Conservation (phyloP, 2,113 vertebrate species). For the Suricata suricatta region DNA sequence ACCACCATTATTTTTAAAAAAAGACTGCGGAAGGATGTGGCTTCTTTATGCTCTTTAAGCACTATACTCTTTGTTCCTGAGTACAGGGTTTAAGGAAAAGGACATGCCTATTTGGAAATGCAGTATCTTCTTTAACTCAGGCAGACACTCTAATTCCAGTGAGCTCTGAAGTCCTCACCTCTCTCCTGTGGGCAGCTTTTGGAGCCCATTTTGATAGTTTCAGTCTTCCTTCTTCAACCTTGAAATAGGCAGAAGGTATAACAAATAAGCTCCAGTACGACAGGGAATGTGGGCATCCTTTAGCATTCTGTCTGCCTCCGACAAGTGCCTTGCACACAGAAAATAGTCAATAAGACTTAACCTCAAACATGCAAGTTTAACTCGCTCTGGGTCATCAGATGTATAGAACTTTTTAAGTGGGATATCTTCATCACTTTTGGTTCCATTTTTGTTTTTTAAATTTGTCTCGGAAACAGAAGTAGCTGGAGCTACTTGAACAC, state of each 20-base stretch:
- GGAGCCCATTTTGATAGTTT: neutral
- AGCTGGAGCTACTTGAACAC: neutral
- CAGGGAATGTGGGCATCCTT: neutral
- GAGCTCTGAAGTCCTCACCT: neutral
- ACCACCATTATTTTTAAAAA: neutral
- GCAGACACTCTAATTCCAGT: neutral
- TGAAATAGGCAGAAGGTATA: neutral
- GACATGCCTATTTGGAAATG: neutral
- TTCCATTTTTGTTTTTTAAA: slow-evolving; percentile 11
- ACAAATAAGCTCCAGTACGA: neutral
- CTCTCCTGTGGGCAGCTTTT: neutral
- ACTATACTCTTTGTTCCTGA: neutral
- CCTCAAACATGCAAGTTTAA: neutral
- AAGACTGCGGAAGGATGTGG: neutral
- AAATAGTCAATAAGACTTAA: neutral
- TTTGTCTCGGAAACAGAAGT: neutral
- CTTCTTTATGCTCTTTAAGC: neutral
- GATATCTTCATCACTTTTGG: neutral
- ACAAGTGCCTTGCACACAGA: neutral
- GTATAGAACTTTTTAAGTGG: neutral
- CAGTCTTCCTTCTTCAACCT: neutral
- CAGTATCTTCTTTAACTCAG: neutral
- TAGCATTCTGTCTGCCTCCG: neutral
- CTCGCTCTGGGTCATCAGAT: neutral
- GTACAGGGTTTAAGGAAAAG: neutral